A percentile compares a stretch with the other conserved stretches of the same genome.
Evolutionary conservation across 2,888 invertebrate genomes (phyloP).

Genomic region (Brachycybe producta): DNA sequence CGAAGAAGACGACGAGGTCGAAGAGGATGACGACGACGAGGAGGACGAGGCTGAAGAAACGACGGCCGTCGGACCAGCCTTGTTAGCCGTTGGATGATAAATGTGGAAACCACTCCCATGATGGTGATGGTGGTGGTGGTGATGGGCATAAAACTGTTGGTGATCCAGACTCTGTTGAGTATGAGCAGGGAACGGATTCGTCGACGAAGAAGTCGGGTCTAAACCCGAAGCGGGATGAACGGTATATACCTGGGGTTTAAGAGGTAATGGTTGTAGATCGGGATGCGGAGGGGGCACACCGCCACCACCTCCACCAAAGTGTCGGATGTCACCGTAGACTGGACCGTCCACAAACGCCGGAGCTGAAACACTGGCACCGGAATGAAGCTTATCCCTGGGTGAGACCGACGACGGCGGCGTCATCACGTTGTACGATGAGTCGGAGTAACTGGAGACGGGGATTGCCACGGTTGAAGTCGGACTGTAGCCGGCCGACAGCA

Average conservation of each 20-base stretch:
- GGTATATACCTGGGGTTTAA: conserved; percentile 82
- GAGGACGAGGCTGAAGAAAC: neutral
- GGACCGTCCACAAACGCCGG: conserved; percentile 21
- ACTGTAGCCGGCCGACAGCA: conserved; percentile 29
- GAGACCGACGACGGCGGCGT: conserved; percentile 95
- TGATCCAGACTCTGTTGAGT: conserved; percentile 16
- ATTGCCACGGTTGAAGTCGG: conserved; percentile 23
- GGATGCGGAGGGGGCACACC: conserved; percentile 34
- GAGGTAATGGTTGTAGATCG: conserved; percentile 54
- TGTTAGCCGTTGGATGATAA: conserved; percentile 50
- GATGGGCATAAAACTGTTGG: conserved; percentile 25
- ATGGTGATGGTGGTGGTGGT: conserved; percentile 33
- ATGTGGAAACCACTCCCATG: conserved; percentile 69
- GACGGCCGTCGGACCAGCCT: conserved; percentile 26
- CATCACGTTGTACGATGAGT: conserved; percentile 59
- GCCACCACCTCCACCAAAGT: conserved; percentile 9
- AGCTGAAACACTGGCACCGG: conserved; percentile 22
- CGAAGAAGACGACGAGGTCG: neutral
- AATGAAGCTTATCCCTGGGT: conserved; percentile 62
- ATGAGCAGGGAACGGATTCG: conserved; percentile 18
- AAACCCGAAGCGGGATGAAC: conserved; percentile 34
- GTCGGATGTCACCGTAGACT: conserved; percentile 7
- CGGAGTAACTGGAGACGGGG: conserved; percentile 20
- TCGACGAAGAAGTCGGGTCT: conserved; percentile 13
- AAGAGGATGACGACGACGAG: neutral